Conservation (phyloP, 2,888 invertebrate genomes). For the Drosophila buzzatii region DNA sequence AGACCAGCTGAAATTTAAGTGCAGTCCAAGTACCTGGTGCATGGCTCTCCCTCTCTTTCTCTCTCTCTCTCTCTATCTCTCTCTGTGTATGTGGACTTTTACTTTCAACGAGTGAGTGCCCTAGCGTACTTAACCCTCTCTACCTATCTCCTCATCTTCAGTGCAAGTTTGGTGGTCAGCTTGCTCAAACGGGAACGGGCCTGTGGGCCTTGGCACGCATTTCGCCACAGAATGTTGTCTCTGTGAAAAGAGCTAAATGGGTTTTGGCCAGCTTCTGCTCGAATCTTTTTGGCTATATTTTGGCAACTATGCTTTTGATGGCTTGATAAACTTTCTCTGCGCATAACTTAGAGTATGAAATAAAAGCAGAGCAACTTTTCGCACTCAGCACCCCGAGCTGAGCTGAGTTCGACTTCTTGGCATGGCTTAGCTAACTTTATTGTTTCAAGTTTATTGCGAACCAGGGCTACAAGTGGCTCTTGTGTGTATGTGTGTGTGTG, state of each 20-base stretch:
- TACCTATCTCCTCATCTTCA: not conserved
- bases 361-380: constrained; percentile 51
- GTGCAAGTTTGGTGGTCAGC: constrained; percentile 39
- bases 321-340: constrained; percentile 66
- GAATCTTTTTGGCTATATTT: constrained; percentile 36
- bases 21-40: constrained; percentile 41
- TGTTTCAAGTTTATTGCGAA: constrained; percentile 57
- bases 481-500: constrained; percentile 7
- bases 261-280: constrained; percentile 23
- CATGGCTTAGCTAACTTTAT: constrained; percentile 55
- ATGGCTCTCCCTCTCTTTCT: too few species aligned
- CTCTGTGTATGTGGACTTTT: constrained; percentile 35
- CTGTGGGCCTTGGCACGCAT: constrained; percentile 3
- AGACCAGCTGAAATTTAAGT: constrained; percentile 55
- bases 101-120: constrained; percentile 38
- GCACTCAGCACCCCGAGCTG: constrained; percentile 18
- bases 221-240: constrained; percentile 39
- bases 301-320: constrained; percentile 67
- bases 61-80: too few species aligned
- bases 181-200: constrained; percentile 11
- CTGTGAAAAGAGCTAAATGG: constrained; percentile 27
- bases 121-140: not conserved
- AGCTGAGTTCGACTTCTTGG: constrained; percentile 33
- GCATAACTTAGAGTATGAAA: constrained; percentile 61
- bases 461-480: constrained; percentile 40